A percentile compares a stretch with the other conserved stretches of the same genome.
Evolutionary conservation across 2,888 invertebrate species (phyloP).

Genomic region (Cataglyphis livida): DNA sequence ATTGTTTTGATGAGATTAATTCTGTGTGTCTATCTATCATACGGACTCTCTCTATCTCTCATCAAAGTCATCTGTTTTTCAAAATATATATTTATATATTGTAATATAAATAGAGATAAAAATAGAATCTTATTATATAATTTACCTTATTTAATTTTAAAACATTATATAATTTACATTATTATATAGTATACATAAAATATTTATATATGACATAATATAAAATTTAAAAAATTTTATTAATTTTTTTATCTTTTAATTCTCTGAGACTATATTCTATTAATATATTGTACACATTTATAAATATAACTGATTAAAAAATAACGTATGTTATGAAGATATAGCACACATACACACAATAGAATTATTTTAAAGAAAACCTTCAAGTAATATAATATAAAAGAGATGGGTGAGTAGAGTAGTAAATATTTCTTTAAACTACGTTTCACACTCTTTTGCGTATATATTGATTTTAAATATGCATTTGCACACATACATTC

Average conservation of each 20-base stretch:
- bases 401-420: background rate
- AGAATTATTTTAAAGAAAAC: background rate
- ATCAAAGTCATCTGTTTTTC: background rate
- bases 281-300: background rate
- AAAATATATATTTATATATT: background rate
- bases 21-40: background rate
- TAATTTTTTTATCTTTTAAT: background rate
- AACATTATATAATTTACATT: background rate
- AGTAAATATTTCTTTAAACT: slow-evolving; percentile 26
- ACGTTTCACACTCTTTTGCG: slow-evolving; percentile 21
- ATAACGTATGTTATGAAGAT: background rate
- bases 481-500: slow-evolving; percentile 18
- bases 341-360: no score
- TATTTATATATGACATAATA: background rate
- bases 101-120: background rate
- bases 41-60: background rate
- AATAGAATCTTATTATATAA: background rate
- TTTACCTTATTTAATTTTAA: background rate
- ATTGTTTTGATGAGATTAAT: slow-evolving; percentile 27
- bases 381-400: background rate
- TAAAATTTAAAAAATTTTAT: background rate
- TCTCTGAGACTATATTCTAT: background rate
- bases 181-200: background rate
- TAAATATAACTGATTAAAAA: background rate
- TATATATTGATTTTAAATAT: slow-evolving; percentile 38